Conservation (phyloP, 2,888 invertebrate species). For the Eupithecia vulgata region DNA sequence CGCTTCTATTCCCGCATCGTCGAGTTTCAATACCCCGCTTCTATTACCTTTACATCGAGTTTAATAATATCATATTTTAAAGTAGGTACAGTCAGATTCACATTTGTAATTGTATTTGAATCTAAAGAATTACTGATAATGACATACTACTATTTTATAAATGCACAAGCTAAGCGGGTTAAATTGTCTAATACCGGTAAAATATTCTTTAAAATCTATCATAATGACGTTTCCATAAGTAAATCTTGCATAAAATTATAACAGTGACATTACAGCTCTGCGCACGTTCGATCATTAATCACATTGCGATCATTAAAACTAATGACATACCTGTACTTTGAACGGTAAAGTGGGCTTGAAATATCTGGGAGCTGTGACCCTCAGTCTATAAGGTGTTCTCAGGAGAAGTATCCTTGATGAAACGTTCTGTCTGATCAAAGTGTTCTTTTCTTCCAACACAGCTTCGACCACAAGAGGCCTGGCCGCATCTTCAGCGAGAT, state of each 20-base stretch:
- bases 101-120: too few species aligned
- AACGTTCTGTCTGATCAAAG: constrained; percentile 92
- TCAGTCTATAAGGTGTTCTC: constrained; percentile 83
- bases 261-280: constrained; percentile 14
- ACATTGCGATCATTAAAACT: constrained; percentile 26
- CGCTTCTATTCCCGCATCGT: too few species aligned
- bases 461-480: constrained; percentile 93
- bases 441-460: constrained; percentile 94
- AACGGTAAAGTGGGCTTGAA: constrained; percentile 95
- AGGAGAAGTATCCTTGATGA: constrained; percentile 86
- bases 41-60: too few species aligned
- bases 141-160: too few species aligned
- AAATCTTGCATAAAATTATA: constrained; percentile 1
- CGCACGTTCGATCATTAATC: constrained; percentile 32
- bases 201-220: too few species aligned
- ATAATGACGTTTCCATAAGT: too few species aligned
- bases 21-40: too few species aligned
- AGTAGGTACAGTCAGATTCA: too few species aligned
- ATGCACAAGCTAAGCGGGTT: too few species aligned
- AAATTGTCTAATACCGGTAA: too few species aligned
- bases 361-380: constrained; percentile 92
- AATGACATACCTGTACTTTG: constrained; percentile 84
- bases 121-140: too few species aligned
- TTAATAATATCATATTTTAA: too few species aligned
- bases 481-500: constrained; percentile 90